Base-by-base conservation (phyloP, 2,888 invertebrate genomes). In the Agrochola litura region DNA sequence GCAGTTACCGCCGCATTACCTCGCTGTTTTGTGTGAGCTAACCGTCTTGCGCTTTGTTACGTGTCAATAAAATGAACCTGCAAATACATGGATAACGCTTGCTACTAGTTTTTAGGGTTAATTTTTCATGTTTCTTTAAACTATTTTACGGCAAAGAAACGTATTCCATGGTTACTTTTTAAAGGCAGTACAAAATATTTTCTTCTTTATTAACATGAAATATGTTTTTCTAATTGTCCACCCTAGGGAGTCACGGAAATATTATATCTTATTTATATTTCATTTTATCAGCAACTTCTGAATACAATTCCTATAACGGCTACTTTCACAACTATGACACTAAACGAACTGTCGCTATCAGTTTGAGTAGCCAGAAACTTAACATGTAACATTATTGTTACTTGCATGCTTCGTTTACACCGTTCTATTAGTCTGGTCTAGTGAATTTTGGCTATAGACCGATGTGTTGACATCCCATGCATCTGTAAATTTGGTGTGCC, bases 1-100 rank as follows among this genome's bases (percentile, higher is more conserved):
- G 79, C 76, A 84, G 84, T 84, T 81, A 82, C 79, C 77, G 78
- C 76, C 68, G 78, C 79, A 86, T 87, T 88, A 83, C 81, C 68
- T 73, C 52, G 74, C 80, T 80, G 66, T 79, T 84, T 84, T 84
- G 81, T 82, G 66, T 79, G 76, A 83, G 64, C 69, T 82, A 87
- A 77, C 79, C 77, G 71, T 74, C 87, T 83, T 83, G 77, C 68
- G 73, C 68, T 76, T 80, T 68, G 76, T 77, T 77, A 82, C 76
- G 76, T 82, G 78, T 81, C 87, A 82, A 87, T 88, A 78, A 77
- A 72, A 79, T 60, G 58, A 75, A 70, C 46, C n/a, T 64, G 67
- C 67, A 41, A 82, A 72, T 37, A 64, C 66, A 37, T 58, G 37
- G 64, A 60, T 72, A 69, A 60, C 43, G 22, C 19, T 60, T 41